Conservation (phyloP, 2,113 vertebrate genomes). For the Anthoscopus minutus region DNA sequence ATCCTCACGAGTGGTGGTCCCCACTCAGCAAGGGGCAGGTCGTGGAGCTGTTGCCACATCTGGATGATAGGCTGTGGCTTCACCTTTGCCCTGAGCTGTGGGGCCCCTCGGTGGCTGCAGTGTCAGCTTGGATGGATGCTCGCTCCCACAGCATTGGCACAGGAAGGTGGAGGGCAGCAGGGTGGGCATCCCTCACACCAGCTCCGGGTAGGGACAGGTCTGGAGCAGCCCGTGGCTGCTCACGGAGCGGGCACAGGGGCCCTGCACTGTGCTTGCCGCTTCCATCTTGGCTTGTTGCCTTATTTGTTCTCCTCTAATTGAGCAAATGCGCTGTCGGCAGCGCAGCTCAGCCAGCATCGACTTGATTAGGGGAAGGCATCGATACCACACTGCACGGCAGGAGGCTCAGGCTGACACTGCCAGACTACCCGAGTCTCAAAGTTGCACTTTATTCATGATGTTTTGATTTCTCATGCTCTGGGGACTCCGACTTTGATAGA, state of each 20-base stretch:
- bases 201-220: accelerated
- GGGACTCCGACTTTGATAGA: constrained; percentile 55
- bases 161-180: background rate
- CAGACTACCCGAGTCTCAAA: background rate
- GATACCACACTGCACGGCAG: background rate
- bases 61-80: accelerated
- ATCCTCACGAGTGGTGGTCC: accelerated
- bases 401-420: background rate
- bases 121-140: accelerated
- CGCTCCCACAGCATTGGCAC: accelerated
- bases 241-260: background rate
- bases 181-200: accelerated
- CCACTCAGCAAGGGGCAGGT: accelerated
- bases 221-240: background rate
- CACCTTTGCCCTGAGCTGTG: accelerated
- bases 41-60: accelerated
- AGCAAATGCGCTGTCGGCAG: background rate
- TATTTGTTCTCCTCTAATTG: background rate
- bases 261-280: background rate
- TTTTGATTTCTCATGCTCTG: constrained; percentile 63
- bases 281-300: background rate
- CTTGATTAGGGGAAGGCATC: background rate
- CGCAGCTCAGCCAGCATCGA: background rate
- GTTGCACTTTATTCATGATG: background rate
- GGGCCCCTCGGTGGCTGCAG: background rate